These are phyloP conservation scores for Lasius fuliginosus DNA, from an alignment of 2,888 invertebrate species.

Conservation along the genomic window DNA sequence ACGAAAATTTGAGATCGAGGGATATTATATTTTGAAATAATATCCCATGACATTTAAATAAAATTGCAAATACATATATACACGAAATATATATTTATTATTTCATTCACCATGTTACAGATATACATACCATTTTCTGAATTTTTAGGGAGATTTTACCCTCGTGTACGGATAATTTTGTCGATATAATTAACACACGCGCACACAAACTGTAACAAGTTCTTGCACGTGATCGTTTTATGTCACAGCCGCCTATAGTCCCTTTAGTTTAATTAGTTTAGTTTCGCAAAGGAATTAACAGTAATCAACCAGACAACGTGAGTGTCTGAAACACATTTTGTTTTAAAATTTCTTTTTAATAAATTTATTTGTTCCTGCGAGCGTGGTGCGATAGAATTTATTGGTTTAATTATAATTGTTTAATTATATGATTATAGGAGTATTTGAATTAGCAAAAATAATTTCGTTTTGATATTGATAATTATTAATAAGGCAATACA, in stretches of 20 bases:
- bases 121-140: background rate
- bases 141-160: background rate
- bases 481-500: conserved; percentile 37
- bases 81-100: background rate
- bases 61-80: background rate
- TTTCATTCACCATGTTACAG: background rate
- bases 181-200: background rate
- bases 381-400: conserved; percentile 4
- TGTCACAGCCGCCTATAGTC: background rate
- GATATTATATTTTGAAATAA: conserved; percentile 6
- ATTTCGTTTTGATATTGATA: conserved; percentile 10
- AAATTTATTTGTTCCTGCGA: background rate
- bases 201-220: background rate
- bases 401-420: background rate
- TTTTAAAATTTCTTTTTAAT: background rate
- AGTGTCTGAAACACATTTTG: background rate
- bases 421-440: background rate
- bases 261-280: background rate
- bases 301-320: background rate
- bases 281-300: background rate
- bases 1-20: background rate
- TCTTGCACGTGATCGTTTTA: background rate
- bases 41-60: background rate
- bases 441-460: conserved; percentile 41
- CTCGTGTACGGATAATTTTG: background rate